Base-by-base conservation (phyloP, 2,888 invertebrate genomes). In the Oscheius myriophilus region DNA sequence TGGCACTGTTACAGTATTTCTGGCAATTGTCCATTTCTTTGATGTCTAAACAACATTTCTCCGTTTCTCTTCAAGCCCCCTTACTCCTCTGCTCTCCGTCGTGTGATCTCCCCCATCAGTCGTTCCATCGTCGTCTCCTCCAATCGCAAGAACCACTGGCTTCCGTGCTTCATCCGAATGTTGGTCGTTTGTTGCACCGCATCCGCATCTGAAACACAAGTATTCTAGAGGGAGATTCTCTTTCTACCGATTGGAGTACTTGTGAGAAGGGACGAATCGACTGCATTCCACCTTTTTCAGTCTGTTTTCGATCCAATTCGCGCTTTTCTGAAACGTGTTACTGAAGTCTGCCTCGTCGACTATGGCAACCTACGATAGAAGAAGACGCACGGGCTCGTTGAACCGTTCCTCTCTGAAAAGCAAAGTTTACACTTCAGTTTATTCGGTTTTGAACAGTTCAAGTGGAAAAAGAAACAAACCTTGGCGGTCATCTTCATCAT, bases 211-310 rank as follows among this genome's bases (percentile, higher is more conserved):
- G 18, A n/a, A 53, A 26, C 25, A 25, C 6, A 2, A 14, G 26
- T 54, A 23, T 11, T 18, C 14, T 14, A 25, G n/a, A 25, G 3
- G 16, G 16, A 54, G 4, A 9, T 33, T 6, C 3, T 33, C 33
- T 33, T 33, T 6, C 16, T 33, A 73, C 73, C 68, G 67, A 18
- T 73, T 76, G 11, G 78, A 70, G 45, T 75, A 75, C n/a, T 73
- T 71, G 85, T 78, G 78, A 11, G 73, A 69, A 0, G 78, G 74
- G 11, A 96, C 92, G 89, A 93, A 96, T 87, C 92, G 92, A 87
- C 91, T 90, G 89, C 96, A 96, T 89, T 95, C 95, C 81, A 96
- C 89, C 88, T 95, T 95, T 88, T 93, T 92, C 88, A 96, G 94
- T 81, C 93, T 93, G 84, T 92, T 92, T 89, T 95, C 95, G 85